Evolutionary conservation across 2,888 invertebrate species (phyloP), one percentile per base, ranked within the genome.

Genomic region (Cryptosula pallasiana): DNA sequence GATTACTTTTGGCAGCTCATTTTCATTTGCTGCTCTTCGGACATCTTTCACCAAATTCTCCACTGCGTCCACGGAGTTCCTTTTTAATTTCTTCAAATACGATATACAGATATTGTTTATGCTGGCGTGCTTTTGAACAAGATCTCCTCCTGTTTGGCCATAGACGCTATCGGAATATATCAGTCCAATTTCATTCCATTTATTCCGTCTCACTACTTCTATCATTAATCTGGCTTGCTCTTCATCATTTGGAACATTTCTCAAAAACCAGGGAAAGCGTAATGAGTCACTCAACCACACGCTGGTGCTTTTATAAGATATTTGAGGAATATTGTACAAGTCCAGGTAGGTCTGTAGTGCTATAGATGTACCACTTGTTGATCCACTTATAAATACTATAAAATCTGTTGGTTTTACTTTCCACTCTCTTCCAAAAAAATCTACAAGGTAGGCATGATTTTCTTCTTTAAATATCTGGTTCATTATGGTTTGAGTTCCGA

Each of bases 211-310:
- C 1, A 81, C 72, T 13, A 82, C 76, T 16, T 76, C 75, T 1
- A 79, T 73, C 75, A 81, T 79, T 0, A 78, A 80, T 27, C 74
- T 71, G 1, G 79, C 80, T 71, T 82, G 81, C 34, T 78, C 76
- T 3, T 76, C 76, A 73, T 81, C 81, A 75, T 80, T 80, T 9
- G 80, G 80, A 20, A 81, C 81, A 9, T 81, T 81, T n/a, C 81
- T 75, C n/a, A 81, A 73, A 72, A 81, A 81, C 71, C 78, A 79
- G 0, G 82, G 81, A 72, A 77, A 81, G 57, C 78, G 77, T 3
- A 77, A 75, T 54, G 76, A 75, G 71, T 81, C 78, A 69, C 77
- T 77, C 13, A 82, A 74, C 73, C 80, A 79, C 0, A 79, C 77
- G 1, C 80, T 79, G 25, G 81, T 79, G 2, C 81, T 76, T 1